phyloP scores from a whole-genome alignment of 2,888 invertebrate species.

The Acanthosepion esculentum region DNA sequence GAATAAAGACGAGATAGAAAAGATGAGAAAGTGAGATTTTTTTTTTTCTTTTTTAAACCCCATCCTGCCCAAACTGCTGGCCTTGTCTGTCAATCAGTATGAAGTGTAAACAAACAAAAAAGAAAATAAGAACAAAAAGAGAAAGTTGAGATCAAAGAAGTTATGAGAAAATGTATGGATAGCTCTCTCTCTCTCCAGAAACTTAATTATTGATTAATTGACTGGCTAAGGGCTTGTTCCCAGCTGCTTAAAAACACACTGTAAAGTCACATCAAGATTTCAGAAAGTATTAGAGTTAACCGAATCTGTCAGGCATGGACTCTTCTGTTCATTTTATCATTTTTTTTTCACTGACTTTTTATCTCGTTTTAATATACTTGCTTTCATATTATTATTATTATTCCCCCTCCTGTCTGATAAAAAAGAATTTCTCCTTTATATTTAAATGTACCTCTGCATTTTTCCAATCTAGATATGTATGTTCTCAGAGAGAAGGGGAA shows the following conservation, averaged over 20 bases:
- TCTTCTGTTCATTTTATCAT: not conserved
- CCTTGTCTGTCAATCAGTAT: slow-evolving; percentile 33
- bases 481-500: too few relatives aligned
- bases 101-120: not conserved
- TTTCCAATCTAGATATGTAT: too few relatives aligned
- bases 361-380: not conserved
- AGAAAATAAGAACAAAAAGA: not conserved
- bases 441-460: too few relatives aligned
- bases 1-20: too few relatives aligned
- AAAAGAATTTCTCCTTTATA: too few relatives aligned
- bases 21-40: too few relatives aligned
- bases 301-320: not conserved
- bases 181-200: too few relatives aligned
- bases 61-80: not conserved
- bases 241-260: not conserved
- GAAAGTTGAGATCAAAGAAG: too few relatives aligned
- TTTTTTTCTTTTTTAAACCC: not conserved
- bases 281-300: not conserved
- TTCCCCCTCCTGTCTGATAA: too few relatives aligned
- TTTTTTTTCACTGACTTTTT: not conserved
- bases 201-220: not conserved
- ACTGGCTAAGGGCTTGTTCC: slow-evolving; percentile 33
- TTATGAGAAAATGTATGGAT: too few relatives aligned
- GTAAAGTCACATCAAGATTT: not conserved
- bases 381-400: too few relatives aligned